A percentile compares a stretch with the other conserved stretches of the same genome.
These are phyloP conservation scores for Peromyscus polionotus DNA, from an alignment of 2,113 vertebrate species.

Conservation along the genomic window DNA sequence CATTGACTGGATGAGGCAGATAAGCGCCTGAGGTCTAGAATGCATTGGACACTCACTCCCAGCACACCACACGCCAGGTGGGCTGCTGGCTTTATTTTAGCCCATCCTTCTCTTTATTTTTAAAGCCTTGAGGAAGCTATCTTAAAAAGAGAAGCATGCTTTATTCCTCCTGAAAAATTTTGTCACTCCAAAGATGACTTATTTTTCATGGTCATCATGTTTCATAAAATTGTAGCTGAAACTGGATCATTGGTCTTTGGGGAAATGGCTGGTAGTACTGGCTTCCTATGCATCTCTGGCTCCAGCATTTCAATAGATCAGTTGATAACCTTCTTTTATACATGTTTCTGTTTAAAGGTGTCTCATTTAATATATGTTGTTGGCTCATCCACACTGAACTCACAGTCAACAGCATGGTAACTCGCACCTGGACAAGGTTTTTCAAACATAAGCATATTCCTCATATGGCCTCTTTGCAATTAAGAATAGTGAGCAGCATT, in stretches of 20 bases:
- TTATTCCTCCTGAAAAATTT: background rate
- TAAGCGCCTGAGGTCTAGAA: background rate
- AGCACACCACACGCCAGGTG: rapidly evolving
- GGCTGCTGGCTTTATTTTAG: background rate
- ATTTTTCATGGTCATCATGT: background rate
- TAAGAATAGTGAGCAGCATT: background rate
- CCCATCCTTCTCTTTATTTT: background rate
- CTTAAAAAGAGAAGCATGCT: background rate
- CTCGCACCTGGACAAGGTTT: background rate
- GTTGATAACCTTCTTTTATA: background rate
- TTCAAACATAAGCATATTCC: background rate
- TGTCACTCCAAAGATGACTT: background rate
- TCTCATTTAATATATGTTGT: background rate
- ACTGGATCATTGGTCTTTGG: background rate
- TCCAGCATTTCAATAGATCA: background rate
- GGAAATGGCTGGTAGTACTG: background rate
- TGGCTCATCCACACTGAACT: background rate
- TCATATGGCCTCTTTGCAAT: background rate
- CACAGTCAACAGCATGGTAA: background rate
- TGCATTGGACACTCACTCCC: rapidly evolving
- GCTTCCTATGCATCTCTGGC: background rate
- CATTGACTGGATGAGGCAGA: background rate
- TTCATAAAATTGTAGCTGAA: background rate
- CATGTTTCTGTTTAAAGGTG: background rate
- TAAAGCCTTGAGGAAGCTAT: background rate